Percentiles rank a stretch among this genome's conserved stretches.
Conservation (phyloP, 2,888 invertebrate genomes). For the Parnassius orleans region DNA sequence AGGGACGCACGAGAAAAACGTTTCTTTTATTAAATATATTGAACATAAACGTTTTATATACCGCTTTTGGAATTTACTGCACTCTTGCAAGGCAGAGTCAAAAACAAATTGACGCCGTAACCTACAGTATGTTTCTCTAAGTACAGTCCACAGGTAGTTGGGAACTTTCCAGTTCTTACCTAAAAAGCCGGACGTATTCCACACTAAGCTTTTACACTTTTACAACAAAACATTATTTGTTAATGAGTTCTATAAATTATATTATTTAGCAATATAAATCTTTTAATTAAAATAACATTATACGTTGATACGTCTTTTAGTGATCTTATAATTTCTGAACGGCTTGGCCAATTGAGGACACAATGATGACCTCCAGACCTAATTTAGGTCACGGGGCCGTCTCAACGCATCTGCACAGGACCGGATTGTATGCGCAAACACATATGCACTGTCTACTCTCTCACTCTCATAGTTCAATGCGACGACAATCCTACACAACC, state of each 20-base stretch:
- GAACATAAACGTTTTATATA: conserved; percentile 28
- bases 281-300: no score
- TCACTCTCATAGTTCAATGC: no score
- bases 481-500: no score
- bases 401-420: no score
- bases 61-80: conserved; percentile 30
- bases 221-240: conserved; percentile 53
- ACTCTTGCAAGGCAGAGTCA: conserved; percentile 29
- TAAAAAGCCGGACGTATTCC: conserved; percentile 58
- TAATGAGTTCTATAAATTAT: conserved; percentile 48
- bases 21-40: conserved; percentile 33
- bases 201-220: conserved; percentile 50
- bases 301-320: no score
- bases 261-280: conserved; percentile 29
- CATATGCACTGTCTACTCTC: no score
- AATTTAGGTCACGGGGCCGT: no score
- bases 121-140: conserved; percentile 52
- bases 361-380: no score
- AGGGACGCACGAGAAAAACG: conserved; percentile 39
- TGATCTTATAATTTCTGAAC: no score
- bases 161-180: conserved; percentile 65
- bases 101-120: conserved; percentile 40
- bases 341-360: no score
- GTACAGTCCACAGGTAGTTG: conserved; percentile 75
- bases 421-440: no score